Base-by-base conservation (phyloP, 2,888 invertebrate species). In the Synergus gifuensis region DNA sequence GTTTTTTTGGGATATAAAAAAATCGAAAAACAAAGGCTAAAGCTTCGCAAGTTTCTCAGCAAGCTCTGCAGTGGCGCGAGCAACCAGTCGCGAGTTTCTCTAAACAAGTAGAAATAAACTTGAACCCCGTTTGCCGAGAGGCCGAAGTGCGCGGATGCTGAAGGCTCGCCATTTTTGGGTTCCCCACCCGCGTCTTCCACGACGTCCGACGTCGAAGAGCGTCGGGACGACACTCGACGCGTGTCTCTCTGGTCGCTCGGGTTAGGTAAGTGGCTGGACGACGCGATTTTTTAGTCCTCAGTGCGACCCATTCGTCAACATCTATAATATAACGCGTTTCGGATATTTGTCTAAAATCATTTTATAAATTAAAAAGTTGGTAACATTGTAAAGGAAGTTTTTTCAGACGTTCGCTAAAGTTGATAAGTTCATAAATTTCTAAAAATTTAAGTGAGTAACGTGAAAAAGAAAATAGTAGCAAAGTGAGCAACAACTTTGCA, bases 131-230 rank as follows among this genome's bases (percentile, higher is more conserved):
- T 76, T 58, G 46, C 76, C 46, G 78, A 81, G 84, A 82, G 78
- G 79, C 78, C 80, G 80, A 76, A 81, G 83, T 79, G 80, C 81
- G 83, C 77, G 78, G 67, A 79, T 79, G 78, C 77, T 86, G 86
- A 85, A 86, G 88, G 87, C 89, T 89, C 89, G 91, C 92, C 92
- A 92, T 92, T 92, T 92, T 92, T 92, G 92, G 92, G 88, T 89
- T 91, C 92, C 92, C 92, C 92, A 90, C 91, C 90, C 88, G 86
- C 83, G 83, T 83, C 82, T 81, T 84, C 84, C 84, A 78, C 81
- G 84, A 84, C 64, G 83, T 82, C 80, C 83, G 81, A 84, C 83
- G 79, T 85, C 82, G 82, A 84, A 81, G 81, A 84, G 81, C 84
- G 80, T 82, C 84, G 82, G 60, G 79, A 83, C 84, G 82, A 82